Evolutionary conservation across 2,113 vertebrate species (phyloP).

Genomic region (Crotalus horridus): DNA sequence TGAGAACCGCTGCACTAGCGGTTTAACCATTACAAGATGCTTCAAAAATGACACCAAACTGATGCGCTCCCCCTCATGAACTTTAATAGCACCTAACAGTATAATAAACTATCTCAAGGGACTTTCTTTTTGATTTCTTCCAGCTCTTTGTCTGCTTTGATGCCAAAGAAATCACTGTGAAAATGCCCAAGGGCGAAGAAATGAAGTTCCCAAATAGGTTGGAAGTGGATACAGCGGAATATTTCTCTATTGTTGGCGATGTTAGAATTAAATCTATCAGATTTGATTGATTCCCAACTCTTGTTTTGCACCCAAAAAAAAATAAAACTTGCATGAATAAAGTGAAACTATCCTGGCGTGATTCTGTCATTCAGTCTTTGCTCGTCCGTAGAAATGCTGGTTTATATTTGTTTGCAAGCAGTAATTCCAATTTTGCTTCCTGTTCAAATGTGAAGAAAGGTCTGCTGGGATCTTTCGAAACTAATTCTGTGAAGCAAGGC

Average conservation of each 20-base stretch:
- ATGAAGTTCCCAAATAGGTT: background rate
- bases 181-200: background rate
- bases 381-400: background rate
- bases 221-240: background rate
- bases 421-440: background rate
- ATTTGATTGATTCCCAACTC: background rate
- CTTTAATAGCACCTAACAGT: background rate
- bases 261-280: background rate
- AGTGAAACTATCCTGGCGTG: background rate
- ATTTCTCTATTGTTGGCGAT: background rate
- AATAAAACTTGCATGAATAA: background rate
- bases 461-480: background rate
- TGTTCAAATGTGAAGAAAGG: background rate
- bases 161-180: background rate
- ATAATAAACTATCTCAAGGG: background rate
- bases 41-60: background rate
- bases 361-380: background rate
- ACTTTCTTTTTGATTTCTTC: background rate
- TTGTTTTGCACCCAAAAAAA: background rate
- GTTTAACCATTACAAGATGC: background rate
- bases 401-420: too few relatives aligned
- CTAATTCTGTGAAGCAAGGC: background rate
- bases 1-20: background rate
- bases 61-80: background rate
- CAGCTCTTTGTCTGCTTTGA: background rate